Base-by-base conservation (phyloP, 2,888 invertebrate species). In the Synergus laeviventris region DNA sequence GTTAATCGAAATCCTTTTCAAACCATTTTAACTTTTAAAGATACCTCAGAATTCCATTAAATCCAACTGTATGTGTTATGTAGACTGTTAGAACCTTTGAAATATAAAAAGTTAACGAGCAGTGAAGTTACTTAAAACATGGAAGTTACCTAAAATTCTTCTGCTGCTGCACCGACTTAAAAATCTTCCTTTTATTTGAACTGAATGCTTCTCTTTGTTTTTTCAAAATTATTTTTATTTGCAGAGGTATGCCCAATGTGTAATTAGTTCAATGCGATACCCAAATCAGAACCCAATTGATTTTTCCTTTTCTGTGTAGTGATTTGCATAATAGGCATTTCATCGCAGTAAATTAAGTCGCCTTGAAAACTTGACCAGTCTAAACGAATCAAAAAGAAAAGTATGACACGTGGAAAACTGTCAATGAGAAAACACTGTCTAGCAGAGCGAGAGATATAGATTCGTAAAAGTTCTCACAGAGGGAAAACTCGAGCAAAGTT, bases 1-100 rank as follows among this genome's bases (percentile, higher is more conserved):
- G 70, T 70, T 70, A 49, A 45, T 49, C 36, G 31, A 70, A 70
- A 70, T 70, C 49, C 49, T 45, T 70, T 70, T 49, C 31, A 31
- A n/a, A 70, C 45, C 70, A 49, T 70, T 70, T 70, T 49, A 70
- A 70, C 70, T 70, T 70, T 70, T 49, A 24, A 70, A 49, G 31
- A 70, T 49, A 49, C 45, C 49, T 70, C 70, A 31, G 45, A 49
- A 70, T 70, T 12, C 70, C 70, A 70, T 70, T 49, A 49, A 31
- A 70, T 3, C 7, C 39, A 21, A 24, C 49, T 45, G 31, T 70
- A 70, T 70, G 21, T 21, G n/a, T 49, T 62, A 45, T 66, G 39
- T 45, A 45, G 16, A 31, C 45, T 24, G 16, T 45, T 16, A 45
- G 42, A 45, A 45, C 3, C 66, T 45, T 66, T 45, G n/a, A 45